Evolutionary conservation across 1,140 invertebrate species (phyloP), one percentile per base, ranked within the genome.

Genomic region (Stratiolaelaps scimitus): DNA sequence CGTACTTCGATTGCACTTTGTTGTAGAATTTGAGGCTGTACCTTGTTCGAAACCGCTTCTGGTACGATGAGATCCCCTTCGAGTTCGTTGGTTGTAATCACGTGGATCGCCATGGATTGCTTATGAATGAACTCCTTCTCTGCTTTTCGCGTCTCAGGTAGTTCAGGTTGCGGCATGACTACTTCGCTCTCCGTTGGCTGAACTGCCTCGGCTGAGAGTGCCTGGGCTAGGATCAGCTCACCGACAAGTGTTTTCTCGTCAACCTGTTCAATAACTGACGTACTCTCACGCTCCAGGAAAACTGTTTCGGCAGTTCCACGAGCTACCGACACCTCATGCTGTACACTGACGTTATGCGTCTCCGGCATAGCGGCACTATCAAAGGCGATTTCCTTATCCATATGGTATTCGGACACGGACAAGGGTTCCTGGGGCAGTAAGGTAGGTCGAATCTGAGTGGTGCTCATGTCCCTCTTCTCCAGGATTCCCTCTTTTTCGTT

Each of bases 401-500:
- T 60, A 10, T 60, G 53, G 53, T 29, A 60, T 10, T 60, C 53
- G 23, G 15, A 60, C 13, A 60, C 53, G 2, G 23, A 29, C 53
- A 60, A 34, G 10, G 53, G 53, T 23, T 60, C 53, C 53, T 60
- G 53, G 17, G 23, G 53, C 53, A 60, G 15, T 17, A 60, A 34
- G 17, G 53, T 26, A 17, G 17, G 53, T 17, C 34, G 26, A 17
- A 34, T 34, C 4, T 15, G 26, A n/a, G 53, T 20, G 1, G 26
- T 15, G 13, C 15, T 26, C 10, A 26, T 6, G 2, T 60, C 23
- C 10, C 15, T 26, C 34, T 2, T 1, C 6, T 17, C 34, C 4
- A 60, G 10, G 26, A 60, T 34, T 15, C 26, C 53, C 53, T 60
- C 53, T 26, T 1, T 60, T 10, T 60, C 53, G 23, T 60, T 15